phyloP scores from a whole-genome alignment of 1,140 invertebrate species.

The Drosophila seguyi region DNA sequence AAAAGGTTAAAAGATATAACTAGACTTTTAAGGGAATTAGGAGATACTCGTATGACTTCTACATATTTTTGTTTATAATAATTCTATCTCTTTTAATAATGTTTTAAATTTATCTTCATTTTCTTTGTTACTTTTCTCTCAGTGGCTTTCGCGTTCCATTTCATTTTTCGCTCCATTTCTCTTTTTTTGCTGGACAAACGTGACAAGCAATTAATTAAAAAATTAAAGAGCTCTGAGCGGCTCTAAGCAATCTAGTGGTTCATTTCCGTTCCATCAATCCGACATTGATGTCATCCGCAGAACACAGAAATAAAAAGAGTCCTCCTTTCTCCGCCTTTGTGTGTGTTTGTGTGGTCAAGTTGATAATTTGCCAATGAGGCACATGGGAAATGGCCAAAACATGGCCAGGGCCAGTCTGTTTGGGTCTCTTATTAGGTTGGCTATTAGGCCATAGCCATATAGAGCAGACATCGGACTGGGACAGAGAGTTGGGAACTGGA shows the following conservation, averaged over 20 bases:
- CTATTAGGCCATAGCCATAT: constrained; percentile 77
- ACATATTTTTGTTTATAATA: not conserved
- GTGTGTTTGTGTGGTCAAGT: constrained; percentile 63
- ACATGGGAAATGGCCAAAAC: constrained; percentile 76
- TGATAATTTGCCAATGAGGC: constrained; percentile 81
- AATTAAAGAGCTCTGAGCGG: constrained; percentile 61
- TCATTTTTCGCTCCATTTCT: constrained; percentile 48
- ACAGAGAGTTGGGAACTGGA: not conserved
- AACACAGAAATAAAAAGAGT: constrained; percentile 31
- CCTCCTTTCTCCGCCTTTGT: constrained; percentile 47
- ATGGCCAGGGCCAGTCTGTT: constrained; percentile 40
- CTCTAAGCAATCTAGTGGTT: constrained; percentile 43
- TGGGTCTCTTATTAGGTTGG: constrained; percentile 63
- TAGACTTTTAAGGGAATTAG: not conserved
- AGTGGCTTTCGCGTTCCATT: constrained; percentile 52
- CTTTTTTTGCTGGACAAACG: constrained; percentile 44
- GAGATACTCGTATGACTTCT: not conserved
- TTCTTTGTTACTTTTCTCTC: not conserved
- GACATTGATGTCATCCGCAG: constrained; percentile 39
- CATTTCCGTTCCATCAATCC: constrained; percentile 38
- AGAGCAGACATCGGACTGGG: constrained; percentile 54
- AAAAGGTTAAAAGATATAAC: too few relatives aligned
- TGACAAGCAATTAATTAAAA: constrained; percentile 83
- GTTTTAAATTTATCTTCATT: not conserved
- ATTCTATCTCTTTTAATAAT: rapidly evolving